Percentiles rank a stretch among this genome's conserved stretches.
Conservation (phyloP, 2,797 vertebrate genomes). For the Eulemur coronatus region DNA sequence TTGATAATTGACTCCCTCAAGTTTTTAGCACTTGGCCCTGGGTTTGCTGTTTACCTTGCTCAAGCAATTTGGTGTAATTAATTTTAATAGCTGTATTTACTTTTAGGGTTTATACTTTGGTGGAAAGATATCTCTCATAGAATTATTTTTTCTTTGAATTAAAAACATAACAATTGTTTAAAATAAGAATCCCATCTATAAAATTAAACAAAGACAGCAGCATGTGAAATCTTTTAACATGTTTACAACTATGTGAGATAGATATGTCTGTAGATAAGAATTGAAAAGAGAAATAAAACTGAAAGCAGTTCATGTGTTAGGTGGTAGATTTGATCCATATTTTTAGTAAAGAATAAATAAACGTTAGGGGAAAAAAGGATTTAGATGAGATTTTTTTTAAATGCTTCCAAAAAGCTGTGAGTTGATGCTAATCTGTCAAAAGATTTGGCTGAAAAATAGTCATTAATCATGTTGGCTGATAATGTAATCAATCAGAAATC, state of each 20-base stretch:
- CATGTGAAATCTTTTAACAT: background rate
- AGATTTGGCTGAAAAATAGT: conserved; percentile 45
- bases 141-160: conserved; percentile 60
- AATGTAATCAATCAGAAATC: background rate
- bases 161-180: conserved; percentile 49
- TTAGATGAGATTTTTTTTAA: background rate
- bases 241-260: background rate
- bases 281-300: background rate
- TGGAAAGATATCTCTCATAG: background rate
- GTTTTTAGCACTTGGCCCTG: conserved; percentile 40
- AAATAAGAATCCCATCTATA: conserved; percentile 39
- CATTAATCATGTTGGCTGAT: background rate
- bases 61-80: conserved; percentile 69
- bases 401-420: background rate
- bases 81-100: conserved; percentile 75
- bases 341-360: conserved; percentile 43
- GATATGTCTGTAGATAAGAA: background rate
- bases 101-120: conserved; percentile 61
- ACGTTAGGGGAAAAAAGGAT: background rate
- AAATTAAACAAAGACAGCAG: conserved; percentile 13
- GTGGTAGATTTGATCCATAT: background rate
- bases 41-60: conserved; percentile 68
- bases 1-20: conserved; percentile 60
- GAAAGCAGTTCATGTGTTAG: background rate
- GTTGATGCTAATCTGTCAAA: conserved; percentile 9